Evolutionary conservation across 2,113 vertebrate genomes (phyloP).

Genomic region (Phalacrocorax carbo): DNA sequence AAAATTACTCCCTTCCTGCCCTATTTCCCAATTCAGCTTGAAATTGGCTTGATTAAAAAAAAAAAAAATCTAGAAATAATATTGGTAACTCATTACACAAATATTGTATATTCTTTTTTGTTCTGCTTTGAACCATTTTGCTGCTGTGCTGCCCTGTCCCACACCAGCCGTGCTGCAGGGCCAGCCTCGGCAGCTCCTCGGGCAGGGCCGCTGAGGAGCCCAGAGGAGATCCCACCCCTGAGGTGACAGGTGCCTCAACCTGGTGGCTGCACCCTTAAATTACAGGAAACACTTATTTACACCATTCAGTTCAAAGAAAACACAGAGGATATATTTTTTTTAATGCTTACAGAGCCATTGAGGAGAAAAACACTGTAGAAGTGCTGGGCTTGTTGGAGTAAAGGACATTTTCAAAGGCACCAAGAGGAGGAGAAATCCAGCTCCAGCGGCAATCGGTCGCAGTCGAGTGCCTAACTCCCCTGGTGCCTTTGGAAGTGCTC

Average conservation of each 20-base stretch:
- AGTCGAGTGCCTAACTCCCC: not conserved
- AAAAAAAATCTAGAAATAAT: constrained; percentile 47
- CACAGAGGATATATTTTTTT: not conserved
- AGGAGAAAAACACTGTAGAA: not conserved
- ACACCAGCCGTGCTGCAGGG: not conserved
- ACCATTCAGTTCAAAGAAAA: not conserved
- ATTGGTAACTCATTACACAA: constrained; percentile 78
- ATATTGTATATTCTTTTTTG: constrained; percentile 76
- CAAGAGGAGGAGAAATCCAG: not conserved
- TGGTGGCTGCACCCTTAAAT: not conserved
- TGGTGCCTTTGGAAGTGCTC: constrained; percentile 32
- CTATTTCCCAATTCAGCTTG: constrained; percentile 14
- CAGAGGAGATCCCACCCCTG: not conserved
- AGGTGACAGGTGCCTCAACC: not conserved
- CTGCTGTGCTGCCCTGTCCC: constrained; percentile 77
- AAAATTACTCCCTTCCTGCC: constrained; percentile 46
- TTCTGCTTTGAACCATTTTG: constrained; percentile 84
- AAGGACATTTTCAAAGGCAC: constrained; percentile 40
- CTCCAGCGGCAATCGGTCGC: not conserved
- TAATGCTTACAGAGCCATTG: not conserved
- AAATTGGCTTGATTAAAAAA: constrained; percentile 4
- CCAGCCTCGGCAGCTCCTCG: not conserved
- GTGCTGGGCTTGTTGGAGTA: not conserved
- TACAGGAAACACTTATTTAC: not conserved
- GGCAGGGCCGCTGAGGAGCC: not conserved